phyloP scores from a whole-genome alignment of 2,113 vertebrate species.

The Gavialis gangeticus region DNA sequence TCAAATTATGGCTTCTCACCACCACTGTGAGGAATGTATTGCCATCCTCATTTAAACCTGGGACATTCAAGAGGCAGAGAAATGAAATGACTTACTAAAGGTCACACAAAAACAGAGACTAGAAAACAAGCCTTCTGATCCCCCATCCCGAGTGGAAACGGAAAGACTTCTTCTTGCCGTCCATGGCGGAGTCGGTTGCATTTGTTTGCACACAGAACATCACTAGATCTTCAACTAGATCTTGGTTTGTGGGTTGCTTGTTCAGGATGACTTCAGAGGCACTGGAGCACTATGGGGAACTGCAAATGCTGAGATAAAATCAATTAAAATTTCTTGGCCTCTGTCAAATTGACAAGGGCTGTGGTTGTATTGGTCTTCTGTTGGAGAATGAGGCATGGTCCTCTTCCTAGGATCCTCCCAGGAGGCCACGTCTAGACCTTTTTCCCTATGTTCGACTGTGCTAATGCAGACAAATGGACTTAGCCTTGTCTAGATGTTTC shows the following conservation, averaged over 20 bases:
- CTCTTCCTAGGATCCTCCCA: no score
- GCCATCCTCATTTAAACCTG: not conserved
- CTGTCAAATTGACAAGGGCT: no score
- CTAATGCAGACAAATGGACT: not conserved
- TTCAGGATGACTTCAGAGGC: accelerated
- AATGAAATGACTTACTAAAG: not conserved
- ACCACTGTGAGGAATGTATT: not conserved
- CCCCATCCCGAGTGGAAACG: not conserved
- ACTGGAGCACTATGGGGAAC: not conserved
- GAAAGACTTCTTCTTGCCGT: not conserved
- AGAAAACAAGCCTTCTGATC: not conserved
- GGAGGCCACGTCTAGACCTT: no score
- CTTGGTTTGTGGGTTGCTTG: not conserved
- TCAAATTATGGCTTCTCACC: not conserved
- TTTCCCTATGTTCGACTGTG: no score
- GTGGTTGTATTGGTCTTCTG: no score
- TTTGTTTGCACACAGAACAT: not conserved
- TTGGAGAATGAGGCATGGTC: no score
- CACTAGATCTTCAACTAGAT: accelerated
- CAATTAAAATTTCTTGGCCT: not conserved
- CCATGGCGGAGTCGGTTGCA: accelerated
- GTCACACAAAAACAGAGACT: not conserved
- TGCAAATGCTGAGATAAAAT: not conserved
- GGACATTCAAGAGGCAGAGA: not conserved
- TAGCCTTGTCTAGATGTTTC: not conserved